Conservation (phyloP, 2,113 vertebrate species). For the Marmota monax region DNA sequence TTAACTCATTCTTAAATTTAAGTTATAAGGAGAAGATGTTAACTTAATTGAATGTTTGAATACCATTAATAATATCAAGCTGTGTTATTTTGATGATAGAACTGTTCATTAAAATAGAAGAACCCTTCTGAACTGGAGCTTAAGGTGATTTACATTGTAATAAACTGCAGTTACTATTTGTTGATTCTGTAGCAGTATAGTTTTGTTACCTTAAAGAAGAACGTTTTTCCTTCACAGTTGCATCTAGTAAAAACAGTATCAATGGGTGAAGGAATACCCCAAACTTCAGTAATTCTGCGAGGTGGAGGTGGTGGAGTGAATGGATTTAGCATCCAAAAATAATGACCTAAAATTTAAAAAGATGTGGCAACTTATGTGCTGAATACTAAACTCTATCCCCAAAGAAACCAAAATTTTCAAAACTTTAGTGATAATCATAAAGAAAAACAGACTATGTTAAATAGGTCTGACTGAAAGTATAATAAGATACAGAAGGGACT, state of each 20-base stretch:
- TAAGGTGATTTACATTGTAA: not conserved
- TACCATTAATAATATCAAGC: slow-evolving; percentile 5
- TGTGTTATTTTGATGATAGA: slow-evolving; percentile 13
- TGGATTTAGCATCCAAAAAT: slow-evolving; percentile 94
- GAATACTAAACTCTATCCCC: not conserved
- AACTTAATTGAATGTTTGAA: slow-evolving; percentile 12
- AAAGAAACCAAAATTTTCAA: slow-evolving; percentile 42
- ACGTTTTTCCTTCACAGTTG: slow-evolving; percentile 97
- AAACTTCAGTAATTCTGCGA: slow-evolving; percentile 91
- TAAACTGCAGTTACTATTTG: not conserved
- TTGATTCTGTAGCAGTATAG: not conserved
- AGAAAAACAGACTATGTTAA: not conserved
- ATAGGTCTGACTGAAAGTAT: not conserved
- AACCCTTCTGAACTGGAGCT: not conserved
- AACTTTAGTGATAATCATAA: not conserved
- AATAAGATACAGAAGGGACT: not conserved
- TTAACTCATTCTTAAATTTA: slow-evolving; percentile 29
- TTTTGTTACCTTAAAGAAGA: slow-evolving; percentile 94
- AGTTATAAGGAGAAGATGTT: not conserved
- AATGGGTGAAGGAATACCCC: slow-evolving; percentile 97
- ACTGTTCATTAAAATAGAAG: not conserved
- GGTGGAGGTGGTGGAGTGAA: slow-evolving; percentile 87
- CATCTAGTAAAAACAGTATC: slow-evolving; percentile 96
- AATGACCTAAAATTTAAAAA: slow-evolving; percentile 90
- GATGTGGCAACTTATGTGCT: not conserved